phyloP scores from a whole-genome alignment of 2,113 vertebrate genomes.

The cat (Felis catus) region DNA sequence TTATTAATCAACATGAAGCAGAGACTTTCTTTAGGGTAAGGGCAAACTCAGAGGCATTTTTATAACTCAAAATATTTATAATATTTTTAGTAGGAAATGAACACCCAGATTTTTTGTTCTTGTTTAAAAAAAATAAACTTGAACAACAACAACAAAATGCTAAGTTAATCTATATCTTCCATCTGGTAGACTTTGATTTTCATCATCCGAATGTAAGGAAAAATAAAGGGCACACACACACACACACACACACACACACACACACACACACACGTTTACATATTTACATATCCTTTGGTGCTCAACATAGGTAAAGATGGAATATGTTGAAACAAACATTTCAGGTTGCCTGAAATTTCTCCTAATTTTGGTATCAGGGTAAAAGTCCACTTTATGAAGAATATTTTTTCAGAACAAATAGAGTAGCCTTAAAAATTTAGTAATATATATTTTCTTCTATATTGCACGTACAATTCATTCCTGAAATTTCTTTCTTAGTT shows the following conservation, averaged over 20 bases:
- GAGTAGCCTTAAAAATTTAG: background rate
- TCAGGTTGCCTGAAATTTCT: slow-evolving; percentile 30
- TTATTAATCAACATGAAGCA: background rate
- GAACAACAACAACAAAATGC: background rate
- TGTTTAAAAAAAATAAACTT: slow-evolving; percentile 1
- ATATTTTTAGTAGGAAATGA: slow-evolving; percentile 19
- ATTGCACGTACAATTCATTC: slow-evolving; percentile 6
- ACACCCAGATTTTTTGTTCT: background rate
- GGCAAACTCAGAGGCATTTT: background rate
- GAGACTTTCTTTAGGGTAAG: background rate
- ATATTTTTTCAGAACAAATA: background rate
- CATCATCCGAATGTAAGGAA: background rate
- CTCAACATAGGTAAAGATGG: background rate
- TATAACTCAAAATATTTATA: slow-evolving; percentile 12
- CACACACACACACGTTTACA: background rate
- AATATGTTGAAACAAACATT: background rate
- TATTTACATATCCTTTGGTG: background rate
- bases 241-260: too few species aligned
- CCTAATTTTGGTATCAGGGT: background rate
- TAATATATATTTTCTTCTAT: background rate
- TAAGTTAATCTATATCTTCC: background rate
- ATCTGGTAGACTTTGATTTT: background rate
- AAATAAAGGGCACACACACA: background rate
- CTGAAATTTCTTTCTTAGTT: slow-evolving; percentile 42
- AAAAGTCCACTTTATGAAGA: background rate